Conservation (phyloP, 1,140 invertebrate genomes). For the Hetaerina americana region DNA sequence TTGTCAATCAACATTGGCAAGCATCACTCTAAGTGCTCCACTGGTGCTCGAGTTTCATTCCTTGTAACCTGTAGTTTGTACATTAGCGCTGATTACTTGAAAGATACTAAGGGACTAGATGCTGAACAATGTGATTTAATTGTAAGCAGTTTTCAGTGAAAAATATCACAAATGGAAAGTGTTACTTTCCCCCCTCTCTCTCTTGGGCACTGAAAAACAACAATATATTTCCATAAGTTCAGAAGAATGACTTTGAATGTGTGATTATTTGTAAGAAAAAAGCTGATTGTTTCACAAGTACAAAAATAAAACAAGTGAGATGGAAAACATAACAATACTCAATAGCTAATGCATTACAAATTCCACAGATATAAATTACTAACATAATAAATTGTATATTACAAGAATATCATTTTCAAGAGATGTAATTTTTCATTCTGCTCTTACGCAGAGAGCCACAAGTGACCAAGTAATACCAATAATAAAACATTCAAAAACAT, state of each 20-base stretch:
- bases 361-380: background rate
- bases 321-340: background rate
- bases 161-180: background rate
- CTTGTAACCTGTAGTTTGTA: background rate
- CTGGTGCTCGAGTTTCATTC: background rate
- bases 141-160: background rate
- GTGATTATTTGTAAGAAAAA: background rate
- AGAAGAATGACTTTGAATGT: background rate
- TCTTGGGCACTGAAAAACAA: background rate
- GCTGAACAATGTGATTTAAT: background rate
- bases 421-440: background rate
- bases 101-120: background rate
- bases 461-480: background rate
- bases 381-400: background rate
- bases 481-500: conserved; percentile 1
- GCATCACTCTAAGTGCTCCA: background rate
- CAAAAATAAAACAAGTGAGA: background rate
- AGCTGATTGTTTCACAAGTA: background rate
- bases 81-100: background rate
- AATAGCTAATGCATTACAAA: background rate
- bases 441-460: background rate
- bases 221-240: background rate
- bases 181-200: background rate
- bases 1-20: background rate
- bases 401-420: background rate